These are phyloP conservation scores for Perca fluviatilis DNA, from an alignment of 2,113 vertebrate species.

Conservation along the genomic window DNA sequence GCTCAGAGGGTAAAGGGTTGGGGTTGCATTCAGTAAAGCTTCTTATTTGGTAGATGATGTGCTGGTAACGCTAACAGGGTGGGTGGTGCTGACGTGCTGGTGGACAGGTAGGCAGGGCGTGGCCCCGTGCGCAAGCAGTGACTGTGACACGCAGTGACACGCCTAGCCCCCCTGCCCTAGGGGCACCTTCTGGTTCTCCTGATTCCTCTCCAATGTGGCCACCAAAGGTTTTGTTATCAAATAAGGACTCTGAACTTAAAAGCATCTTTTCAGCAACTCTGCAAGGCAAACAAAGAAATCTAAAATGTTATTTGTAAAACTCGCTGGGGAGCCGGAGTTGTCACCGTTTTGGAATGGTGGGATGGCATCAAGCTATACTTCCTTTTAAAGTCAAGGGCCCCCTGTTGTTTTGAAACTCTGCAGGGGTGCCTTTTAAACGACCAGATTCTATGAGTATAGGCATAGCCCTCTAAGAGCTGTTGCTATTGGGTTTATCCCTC, in stretches of 20 bases:
- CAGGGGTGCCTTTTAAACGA: conserved; percentile 49
- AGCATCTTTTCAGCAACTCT: conserved; percentile 16
- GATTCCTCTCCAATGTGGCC: conserved; percentile 11
- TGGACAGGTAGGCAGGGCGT: conserved; percentile 83
- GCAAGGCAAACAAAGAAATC: not conserved
- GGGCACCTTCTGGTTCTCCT: conserved; percentile 37
- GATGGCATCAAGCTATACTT: conserved; percentile 31
- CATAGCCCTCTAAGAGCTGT: too few species aligned
- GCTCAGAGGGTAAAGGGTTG: not conserved
- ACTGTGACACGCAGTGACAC: conserved; percentile 86
- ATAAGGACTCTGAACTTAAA: conserved; percentile 17
- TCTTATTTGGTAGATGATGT: not conserved
- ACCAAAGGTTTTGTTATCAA: conserved; percentile 2
- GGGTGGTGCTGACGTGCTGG: conserved; percentile 64
- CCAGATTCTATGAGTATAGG: too few species aligned
- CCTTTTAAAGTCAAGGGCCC: conserved; percentile 35
- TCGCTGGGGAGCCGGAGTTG: conserved; percentile 18
- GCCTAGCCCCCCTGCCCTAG: conserved; percentile 83
- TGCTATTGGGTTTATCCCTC: too few species aligned
- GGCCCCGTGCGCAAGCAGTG: conserved; percentile 84
- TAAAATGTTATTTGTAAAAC: conserved; percentile 40
- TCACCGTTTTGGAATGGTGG: conserved; percentile 6
- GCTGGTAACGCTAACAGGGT: conserved; percentile 28
- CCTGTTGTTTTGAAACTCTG: conserved; percentile 44
- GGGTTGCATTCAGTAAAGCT: not conserved